phyloP scores from a whole-genome alignment of 2,797 vertebrate genomes.

The Phataginus tricuspis region DNA sequence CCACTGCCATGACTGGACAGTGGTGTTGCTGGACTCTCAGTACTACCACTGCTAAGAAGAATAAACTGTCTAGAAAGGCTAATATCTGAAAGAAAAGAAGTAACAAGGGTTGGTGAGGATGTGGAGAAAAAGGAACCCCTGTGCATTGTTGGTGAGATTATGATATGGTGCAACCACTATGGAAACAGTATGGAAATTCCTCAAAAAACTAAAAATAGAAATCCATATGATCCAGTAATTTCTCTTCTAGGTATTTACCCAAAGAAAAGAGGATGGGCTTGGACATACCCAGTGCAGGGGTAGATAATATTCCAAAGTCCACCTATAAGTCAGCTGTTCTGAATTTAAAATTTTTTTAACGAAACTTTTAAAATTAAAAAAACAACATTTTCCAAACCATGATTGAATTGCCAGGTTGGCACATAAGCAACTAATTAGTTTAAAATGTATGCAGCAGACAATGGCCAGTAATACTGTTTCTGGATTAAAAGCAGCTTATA shows the following conservation, averaged over 20 bases:
- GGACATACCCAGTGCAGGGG: background rate
- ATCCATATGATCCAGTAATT: too few species aligned
- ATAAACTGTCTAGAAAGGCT: background rate
- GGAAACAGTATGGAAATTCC: too few species aligned
- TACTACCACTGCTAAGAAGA: background rate
- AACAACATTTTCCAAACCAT: slow-evolving; percentile 23
- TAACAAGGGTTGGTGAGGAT: too few species aligned
- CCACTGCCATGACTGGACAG: background rate
- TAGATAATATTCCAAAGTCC: background rate
- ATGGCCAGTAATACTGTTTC: background rate
- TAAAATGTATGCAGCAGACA: background rate
- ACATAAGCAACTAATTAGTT: background rate
- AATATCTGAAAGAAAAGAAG: too few species aligned
- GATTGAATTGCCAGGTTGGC: background rate
- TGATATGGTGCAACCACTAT: too few species aligned
- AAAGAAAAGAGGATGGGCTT: background rate
- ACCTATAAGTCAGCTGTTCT: background rate
- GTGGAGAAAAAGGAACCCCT: too few species aligned
- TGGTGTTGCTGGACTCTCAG: background rate
- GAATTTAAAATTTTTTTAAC: background rate
- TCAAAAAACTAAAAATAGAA: background rate
- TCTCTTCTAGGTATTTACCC: too few species aligned
- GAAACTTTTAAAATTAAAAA: too few species aligned
- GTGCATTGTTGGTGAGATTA: too few species aligned
- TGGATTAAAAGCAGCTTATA: background rate